Base-by-base conservation (phyloP, 1,140 invertebrate species). In the Homarus americanus region DNA sequence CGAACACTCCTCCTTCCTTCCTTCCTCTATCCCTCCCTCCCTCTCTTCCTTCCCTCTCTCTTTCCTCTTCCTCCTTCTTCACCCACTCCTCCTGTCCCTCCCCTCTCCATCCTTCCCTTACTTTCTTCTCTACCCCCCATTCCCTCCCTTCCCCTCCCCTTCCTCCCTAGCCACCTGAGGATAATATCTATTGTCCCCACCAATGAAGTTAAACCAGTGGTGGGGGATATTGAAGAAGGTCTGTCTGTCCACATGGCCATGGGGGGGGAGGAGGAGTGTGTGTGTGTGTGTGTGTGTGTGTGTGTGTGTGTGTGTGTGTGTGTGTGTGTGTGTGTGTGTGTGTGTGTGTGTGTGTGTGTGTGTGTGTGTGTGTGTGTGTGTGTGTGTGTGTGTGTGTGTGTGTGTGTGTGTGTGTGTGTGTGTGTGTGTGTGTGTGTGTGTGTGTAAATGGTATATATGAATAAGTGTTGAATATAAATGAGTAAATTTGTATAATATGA, bases 261-360 rank as follows among this genome's bases (percentile, higher is more conserved):
- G n/a, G n/a, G n/a, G n/a, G n/a, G n/a, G n/a, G n/a, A n/a, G n/a
- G n/a, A 7, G 44, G 15, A 34, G 10, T 34, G 15, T 36, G 28
- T 36, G 44, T 49, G 44, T 49, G 44, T 49, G 44, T 49, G 44
- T 49, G 15, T 49, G 69, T 73, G 69, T 73, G 69, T 73, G n/a
- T 73, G 69, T 73, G 69, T 73, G 69, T 73, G 69, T 73, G 69
- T 73, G 69, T 73, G 69, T 73, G 69, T 73, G 69, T 73, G 69
- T 73, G 69, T 73, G 69, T 73, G 17, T 73, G 69, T 73, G 69
- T 73, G 69, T 73, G 69, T 73, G 69, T 73, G 69, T 73, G 69
- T 73, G 69, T 73, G 69, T 73, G 69, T 73, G 69, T 73, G 69
- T 73, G 69, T 73, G 69, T 73, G 69, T 73, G 69, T 72, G 66